These are phyloP conservation scores for Umimayanthus kanabou DNA, from an alignment of 92 coral and sea anemone species.

Conservation along the genomic window DNA sequence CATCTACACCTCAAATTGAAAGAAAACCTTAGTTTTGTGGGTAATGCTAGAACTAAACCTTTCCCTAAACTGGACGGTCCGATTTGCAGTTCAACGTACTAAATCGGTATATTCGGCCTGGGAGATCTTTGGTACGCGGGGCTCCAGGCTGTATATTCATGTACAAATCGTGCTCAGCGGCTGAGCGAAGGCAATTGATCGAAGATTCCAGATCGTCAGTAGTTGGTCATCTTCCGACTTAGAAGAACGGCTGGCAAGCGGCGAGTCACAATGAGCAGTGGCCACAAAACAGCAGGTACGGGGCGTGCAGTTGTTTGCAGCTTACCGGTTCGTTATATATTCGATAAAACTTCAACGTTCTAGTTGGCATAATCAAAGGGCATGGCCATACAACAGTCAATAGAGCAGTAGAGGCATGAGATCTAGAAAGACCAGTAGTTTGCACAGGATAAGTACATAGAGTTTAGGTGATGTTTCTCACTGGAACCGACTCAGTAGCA, in stretches of 20 bases:
- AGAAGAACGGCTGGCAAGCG: background rate
- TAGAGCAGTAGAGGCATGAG: background rate
- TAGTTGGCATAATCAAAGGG: background rate
- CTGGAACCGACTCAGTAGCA: background rate
- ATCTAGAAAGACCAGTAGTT: background rate
- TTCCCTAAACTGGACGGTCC: background rate
- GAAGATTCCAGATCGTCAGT: conserved; percentile 29
- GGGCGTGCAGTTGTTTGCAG: background rate
- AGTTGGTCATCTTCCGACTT: background rate
- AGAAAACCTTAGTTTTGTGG: background rate
- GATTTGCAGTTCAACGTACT: background rate
- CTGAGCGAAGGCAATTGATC: background rate
- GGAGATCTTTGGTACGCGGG: conserved; percentile 4
- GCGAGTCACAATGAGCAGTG: conserved; percentile 17
- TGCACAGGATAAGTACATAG: background rate
- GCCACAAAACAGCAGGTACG: conserved; percentile 21
- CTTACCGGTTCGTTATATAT: background rate
- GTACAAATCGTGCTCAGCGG: background rate
- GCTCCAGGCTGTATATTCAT: background rate
- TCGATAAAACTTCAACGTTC: background rate
- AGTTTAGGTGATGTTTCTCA: background rate
- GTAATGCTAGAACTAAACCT: background rate
- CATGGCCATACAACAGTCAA: background rate
- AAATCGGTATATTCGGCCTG: conserved; percentile 2
- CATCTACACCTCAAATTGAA: background rate